Base-by-base conservation (phyloP, 1,140 invertebrate genomes). In the Leptinotarsa undecemlineata region DNA sequence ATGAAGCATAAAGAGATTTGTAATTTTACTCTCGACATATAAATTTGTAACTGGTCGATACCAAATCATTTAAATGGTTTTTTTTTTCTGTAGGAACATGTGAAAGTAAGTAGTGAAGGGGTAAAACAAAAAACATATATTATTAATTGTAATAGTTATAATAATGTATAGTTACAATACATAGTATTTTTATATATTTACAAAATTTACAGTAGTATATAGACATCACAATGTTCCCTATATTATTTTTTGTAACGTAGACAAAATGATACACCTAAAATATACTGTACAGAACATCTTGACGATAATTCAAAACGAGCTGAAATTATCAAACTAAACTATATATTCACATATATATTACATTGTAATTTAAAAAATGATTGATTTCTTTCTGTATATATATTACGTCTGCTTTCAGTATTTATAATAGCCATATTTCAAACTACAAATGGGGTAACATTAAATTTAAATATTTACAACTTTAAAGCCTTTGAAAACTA, bases 131-230 rank as follows among this genome's bases (percentile, higher is more conserved):
- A 19, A 68, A 68, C 0, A 15, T 47, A 42, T 68, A 13, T 33
- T 57, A 72, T 78, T 82, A 84, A 82, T 84, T 81, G 82, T 85
- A 85, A 85, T 85, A 85, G 82, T 83, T 85, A 84, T 85, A 84
- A 85, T 85, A 84, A 84, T 84, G 82, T 84, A 83, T 84, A 84
- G 81, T 85, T 83, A 85, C 84, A 85, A 84, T 85, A 85, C 83
- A 85, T 83, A 85, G 81, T 85, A 84, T 84, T 82, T 82, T 83
- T 81, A 76, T 80, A 82, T 85, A 85, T 85, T 83, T 85, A 85
- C 84, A 85, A 85, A 85, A 85, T 85, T 84, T 85, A 85, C 84
- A 85, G 79, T 84, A 84, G 83, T 84, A 82, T 85, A 85, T 84
- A 85, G 83, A 85, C 84, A 85, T 85, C 84, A 85, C 84, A 85